Conservation (phyloP, 2,113 vertebrate genomes). For the Orycteropus afer region DNA sequence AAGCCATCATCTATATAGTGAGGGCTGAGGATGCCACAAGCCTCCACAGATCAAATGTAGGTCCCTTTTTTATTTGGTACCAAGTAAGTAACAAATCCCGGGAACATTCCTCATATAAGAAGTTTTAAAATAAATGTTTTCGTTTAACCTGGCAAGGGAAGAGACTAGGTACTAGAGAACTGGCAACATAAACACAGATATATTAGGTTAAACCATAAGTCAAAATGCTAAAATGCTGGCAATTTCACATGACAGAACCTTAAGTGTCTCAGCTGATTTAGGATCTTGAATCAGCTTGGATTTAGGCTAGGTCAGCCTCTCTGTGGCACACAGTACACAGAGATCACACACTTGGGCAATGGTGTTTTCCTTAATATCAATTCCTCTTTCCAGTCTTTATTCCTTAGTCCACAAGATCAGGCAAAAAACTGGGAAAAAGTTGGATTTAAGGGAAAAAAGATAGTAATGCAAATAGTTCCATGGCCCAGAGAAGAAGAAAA, state of each 20-base stretch:
- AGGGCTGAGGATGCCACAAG: neutral
- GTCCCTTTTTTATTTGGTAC: neutral
- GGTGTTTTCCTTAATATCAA: neutral
- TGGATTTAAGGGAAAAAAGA: neutral
- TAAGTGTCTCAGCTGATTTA: neutral
- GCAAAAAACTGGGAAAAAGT: neutral
- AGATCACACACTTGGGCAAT: neutral
- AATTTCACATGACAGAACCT: neutral
- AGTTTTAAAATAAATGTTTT: neutral
- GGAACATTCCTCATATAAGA: no score
- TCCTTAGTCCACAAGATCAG: neutral
- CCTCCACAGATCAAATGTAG: no score
- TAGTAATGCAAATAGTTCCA: neutral
- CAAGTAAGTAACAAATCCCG: neutral
- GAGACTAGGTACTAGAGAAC: neutral
- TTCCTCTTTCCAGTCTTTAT: neutral
- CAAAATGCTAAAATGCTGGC: neutral
- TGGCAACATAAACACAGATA: neutral
- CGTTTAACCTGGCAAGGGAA: neutral
- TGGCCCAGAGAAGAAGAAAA: neutral
- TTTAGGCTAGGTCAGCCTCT: neutral
- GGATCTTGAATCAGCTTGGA: no score
- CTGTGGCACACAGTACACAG: neutral
- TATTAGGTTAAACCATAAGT: neutral
- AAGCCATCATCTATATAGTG: neutral